phyloP scores from a whole-genome alignment of 2,888 invertebrate species.

The Dermolepida albohirtum region DNA sequence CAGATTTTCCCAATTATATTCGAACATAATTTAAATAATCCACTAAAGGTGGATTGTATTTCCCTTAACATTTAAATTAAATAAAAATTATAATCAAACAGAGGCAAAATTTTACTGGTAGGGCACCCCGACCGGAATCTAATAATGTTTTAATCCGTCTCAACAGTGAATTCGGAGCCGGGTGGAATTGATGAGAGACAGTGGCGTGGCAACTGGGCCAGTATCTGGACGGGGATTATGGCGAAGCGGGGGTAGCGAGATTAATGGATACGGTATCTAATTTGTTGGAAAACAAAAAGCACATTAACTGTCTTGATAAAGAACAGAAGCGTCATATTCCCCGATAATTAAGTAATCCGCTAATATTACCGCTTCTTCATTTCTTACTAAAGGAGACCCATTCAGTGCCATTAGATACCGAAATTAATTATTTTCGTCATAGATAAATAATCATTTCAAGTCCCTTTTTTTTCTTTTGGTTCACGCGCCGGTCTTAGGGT shows the following conservation, averaged over 20 bases:
- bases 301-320: slow-evolving; percentile 12
- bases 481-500: background rate
- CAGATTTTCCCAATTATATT: background rate
- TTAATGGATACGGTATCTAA: slow-evolving; percentile 36
- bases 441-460: slow-evolving; percentile 10
- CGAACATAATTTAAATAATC: slow-evolving; percentile 14
- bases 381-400: background rate
- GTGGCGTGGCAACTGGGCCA: slow-evolving; percentile 9
- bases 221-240: background rate
- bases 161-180: slow-evolving; percentile 5
- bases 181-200: slow-evolving; percentile 6
- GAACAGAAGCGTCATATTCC: slow-evolving; percentile 19
- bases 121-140: background rate
- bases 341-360: slow-evolving; percentile 13
- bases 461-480: background rate
- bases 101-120: background rate
- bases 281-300: slow-evolving; percentile 36
- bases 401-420: background rate
- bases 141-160: slow-evolving; percentile 24
- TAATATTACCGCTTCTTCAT: background rate
- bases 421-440: slow-evolving; percentile 21
- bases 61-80: slow-evolving; percentile 2
- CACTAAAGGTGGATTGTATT: background rate
- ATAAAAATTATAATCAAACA: slow-evolving; percentile 20
- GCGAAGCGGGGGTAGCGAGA: background rate